Base-by-base conservation (phyloP, 2,113 vertebrate species). In the Tenrec ecaudatus region DNA sequence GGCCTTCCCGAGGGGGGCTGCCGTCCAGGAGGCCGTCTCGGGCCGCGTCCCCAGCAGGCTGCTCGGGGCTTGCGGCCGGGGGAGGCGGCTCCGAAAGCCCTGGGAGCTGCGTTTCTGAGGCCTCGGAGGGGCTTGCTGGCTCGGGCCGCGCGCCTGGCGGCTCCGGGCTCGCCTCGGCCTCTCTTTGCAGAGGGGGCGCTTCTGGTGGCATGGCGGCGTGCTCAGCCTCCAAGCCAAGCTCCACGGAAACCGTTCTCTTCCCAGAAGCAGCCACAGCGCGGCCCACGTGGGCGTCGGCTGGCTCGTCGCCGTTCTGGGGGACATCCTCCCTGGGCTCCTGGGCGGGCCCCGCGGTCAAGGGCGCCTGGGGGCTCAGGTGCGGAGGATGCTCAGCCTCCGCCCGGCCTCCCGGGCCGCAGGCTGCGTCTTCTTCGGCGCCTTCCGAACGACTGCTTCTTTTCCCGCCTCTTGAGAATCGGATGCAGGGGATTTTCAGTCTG, bases 401-500 rank as follows among this genome's bases (percentile, higher is more conserved):
- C 0, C 97, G 96, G 68, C 95, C 96, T 94, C 96, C 94, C 69
- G 85, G n/a, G 0, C 92, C 96, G 81, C 58, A 94, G 69, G 97
- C 97, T 0, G 80, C 94, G 27, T 98, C 97, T 90, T 98, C 98
- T 60, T 73, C 93, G 27, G 77, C 93, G 27, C 91, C 96, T 93
- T 97, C 94, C 1, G 96, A 96, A 36, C 62, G 93, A 47, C 92
- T 93, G 68, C 81, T 17, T 75, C 95, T 98, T 92, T 97, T 98
- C 94, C 92, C 96, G 69, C 96, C 73, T 91, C 97, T 97, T 73
- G 98, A 97, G 95, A 98, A 98, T 40, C 93, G 96, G 43, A 98
- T 78, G 10, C 98, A 98, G 76, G 98, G 97, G 80, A 98, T 96
- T 96, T 96, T 98, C 60, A 98, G 79, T 43, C 97, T 96, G 0